Conservation (phyloP, 2,797 vertebrate species). For the Urosaurus nigricauda region DNA sequence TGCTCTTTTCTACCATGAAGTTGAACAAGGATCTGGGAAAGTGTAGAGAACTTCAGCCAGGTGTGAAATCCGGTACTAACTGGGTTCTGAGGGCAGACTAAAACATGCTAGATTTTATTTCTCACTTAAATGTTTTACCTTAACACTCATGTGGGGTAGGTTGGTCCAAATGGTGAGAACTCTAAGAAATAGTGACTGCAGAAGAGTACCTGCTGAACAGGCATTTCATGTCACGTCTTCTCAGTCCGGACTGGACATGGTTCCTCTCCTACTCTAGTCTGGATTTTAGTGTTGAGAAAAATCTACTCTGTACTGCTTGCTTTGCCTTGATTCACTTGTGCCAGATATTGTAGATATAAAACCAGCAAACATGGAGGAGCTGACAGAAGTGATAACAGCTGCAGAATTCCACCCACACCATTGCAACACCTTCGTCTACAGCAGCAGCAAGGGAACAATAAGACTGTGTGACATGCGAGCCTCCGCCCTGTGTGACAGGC, state of each 20-base stretch:
- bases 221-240: too few relatives aligned
- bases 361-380: conserved; percentile 98
- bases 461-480: conserved; percentile 97
- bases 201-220: neutral
- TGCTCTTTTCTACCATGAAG: neutral
- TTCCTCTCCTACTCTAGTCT: too few relatives aligned
- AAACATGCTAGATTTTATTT: neutral
- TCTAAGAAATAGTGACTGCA: neutral
- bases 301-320: fast-evolving
- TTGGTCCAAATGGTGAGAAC: neutral
- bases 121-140: neutral
- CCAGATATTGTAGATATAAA: conserved; percentile 99
- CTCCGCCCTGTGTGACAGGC: conserved; percentile 91
- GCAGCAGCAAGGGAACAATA: conserved; percentile 99
- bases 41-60: neutral
- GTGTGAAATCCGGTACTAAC: neutral
- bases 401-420: conserved; percentile 97
- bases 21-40: neutral
- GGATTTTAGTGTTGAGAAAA: fast-evolving
- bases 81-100: neutral
- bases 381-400: conserved; percentile 96
- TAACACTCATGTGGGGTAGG: neutral
- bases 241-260: neutral
- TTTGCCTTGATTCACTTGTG: conserved; percentile 80
- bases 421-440: conserved; percentile 98